These are phyloP conservation scores for Drosophila fungiperda DNA, from an alignment of 2,888 invertebrate genomes.

Conservation along the genomic window DNA sequence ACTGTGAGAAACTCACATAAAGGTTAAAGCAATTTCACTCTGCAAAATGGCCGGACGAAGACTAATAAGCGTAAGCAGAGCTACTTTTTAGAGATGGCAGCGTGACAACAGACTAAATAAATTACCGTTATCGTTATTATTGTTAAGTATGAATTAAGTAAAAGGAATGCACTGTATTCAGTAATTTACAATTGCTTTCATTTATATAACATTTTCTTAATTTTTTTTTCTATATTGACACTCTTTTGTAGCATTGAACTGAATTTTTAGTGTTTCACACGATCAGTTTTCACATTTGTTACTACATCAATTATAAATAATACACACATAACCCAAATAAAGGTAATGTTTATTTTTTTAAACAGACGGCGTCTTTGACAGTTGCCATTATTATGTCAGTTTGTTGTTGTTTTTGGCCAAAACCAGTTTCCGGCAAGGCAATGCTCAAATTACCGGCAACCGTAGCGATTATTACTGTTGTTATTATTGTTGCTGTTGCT, in stretches of 20 bases:
- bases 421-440: slow-evolving; percentile 71
- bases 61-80: slow-evolving; percentile 28
- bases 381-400: slow-evolving; percentile 22
- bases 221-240: background rate
- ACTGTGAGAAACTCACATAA: slow-evolving; percentile 19
- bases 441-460: slow-evolving; percentile 69
- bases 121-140: background rate
- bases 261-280: background rate
- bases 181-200: background rate
- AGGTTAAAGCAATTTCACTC: slow-evolving; percentile 53
- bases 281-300: slow-evolving; percentile 29
- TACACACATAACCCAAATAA: slow-evolving; percentile 25
- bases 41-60: slow-evolving; percentile 45
- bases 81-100: slow-evolving; percentile 29
- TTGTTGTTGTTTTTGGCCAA: slow-evolving; percentile 38
- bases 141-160: background rate
- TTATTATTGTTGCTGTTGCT: slow-evolving; percentile 5
- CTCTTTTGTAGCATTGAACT: background rate
- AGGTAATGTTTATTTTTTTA: slow-evolving; percentile 34
- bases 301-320: slow-evolving; percentile 42
- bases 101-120: slow-evolving; percentile 11
- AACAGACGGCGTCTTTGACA: slow-evolving; percentile 57
- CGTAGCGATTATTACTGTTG: slow-evolving; percentile 45
- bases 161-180: background rate
- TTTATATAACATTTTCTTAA: background rate